Percentiles rank a stretch among this genome's conserved stretches.
Evolutionary conservation across 2,113 vertebrate genomes (phyloP).

Genomic region (Thinocorus orbignyianus): DNA sequence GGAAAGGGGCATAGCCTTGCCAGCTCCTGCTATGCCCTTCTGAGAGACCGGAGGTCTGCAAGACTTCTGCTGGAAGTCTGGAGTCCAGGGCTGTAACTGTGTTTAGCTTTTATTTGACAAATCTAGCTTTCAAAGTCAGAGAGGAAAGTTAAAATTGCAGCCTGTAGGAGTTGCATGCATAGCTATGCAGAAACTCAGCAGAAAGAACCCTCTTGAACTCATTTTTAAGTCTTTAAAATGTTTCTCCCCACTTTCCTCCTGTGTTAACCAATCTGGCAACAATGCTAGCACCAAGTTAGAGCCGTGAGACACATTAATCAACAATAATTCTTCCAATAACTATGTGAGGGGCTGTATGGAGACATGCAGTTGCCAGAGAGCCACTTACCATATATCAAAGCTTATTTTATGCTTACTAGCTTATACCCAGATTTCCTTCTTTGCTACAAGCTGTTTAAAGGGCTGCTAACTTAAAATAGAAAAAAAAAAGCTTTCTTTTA

Average conservation of each 20-base stretch:
- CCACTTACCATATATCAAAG: background rate
- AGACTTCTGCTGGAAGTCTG: background rate
- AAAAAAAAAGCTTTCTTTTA: background rate
- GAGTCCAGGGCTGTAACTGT: background rate
- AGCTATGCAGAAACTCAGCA: background rate
- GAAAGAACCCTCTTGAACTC: background rate
- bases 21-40: background rate
- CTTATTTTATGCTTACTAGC: conserved; percentile 6
- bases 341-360: background rate
- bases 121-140: background rate
- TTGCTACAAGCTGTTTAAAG: conserved; percentile 27
- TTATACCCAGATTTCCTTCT: conserved; percentile 13
- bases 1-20: background rate
- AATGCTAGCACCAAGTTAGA: background rate
- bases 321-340: background rate
- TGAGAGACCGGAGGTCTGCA: background rate
- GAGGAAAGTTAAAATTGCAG: background rate
- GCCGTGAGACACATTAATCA: background rate
- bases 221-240: background rate
- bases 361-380: background rate
- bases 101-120: background rate
- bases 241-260: background rate
- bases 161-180: fast-evolving
- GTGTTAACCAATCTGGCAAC: background rate
- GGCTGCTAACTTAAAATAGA: conserved; percentile 7